These are phyloP conservation scores for Drosophila rubida DNA, from an alignment of 2,888 invertebrate species.

Conservation along the genomic window DNA sequence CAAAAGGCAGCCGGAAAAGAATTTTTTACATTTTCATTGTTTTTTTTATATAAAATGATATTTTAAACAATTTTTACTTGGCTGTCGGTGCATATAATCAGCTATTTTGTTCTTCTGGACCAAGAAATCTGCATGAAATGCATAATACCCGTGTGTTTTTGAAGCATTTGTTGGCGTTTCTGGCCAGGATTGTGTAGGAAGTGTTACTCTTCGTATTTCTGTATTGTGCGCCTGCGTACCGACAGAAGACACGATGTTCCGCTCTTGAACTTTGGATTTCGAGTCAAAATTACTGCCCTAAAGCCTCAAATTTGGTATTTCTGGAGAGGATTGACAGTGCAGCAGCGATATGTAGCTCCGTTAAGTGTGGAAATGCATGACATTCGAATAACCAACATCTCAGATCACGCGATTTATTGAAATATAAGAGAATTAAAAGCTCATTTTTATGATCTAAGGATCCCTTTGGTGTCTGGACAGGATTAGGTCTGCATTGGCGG, in stretches of 20 bases:
- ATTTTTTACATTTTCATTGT: not conserved
- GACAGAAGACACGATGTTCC: not conserved
- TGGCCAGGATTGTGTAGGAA: constrained; percentile 35
- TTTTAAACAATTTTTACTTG: constrained; percentile 9
- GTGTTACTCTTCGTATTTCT: constrained; percentile 2
- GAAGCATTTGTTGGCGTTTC: constrained; percentile 26
- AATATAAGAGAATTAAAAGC: not conserved
- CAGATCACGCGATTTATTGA: not conserved
- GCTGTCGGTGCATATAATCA: not conserved
- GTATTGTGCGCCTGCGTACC: constrained; percentile 8
- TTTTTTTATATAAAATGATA: constrained; percentile 15
- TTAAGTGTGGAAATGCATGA: not conserved
- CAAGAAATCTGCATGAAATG: constrained; percentile 15
- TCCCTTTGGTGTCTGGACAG: not conserved
- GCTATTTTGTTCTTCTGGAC: constrained; percentile 10
- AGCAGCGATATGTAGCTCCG: not conserved
- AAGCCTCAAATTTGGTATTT: constrained; percentile 22
- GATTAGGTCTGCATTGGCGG: constrained; percentile 21
- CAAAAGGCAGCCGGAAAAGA: constrained; percentile 41
- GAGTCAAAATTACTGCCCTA: not conserved
- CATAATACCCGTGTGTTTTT: constrained; percentile 25
- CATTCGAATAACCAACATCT: not conserved
- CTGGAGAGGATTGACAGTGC: constrained; percentile 64
- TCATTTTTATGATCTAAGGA: not conserved
- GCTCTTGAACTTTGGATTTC: not conserved